Base-by-base conservation (phyloP, 2,113 vertebrate genomes). In the Notiomystis cincta region DNA sequence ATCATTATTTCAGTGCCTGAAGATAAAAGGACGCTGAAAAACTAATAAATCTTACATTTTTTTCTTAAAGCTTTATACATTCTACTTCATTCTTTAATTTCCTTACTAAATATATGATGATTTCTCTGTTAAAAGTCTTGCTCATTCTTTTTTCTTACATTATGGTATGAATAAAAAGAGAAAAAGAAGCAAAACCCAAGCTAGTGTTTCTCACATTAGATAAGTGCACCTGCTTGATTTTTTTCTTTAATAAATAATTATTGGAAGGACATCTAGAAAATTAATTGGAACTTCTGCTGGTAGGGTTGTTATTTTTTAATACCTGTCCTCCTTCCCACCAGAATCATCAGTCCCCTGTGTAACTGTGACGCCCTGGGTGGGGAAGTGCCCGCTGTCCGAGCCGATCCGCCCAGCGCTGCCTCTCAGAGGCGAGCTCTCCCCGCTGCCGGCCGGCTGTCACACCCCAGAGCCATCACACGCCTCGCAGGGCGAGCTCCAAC, bases 401-500 rank as follows among this genome's bases (percentile, higher is more conserved):
- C 61, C 67, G 62, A 48, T 96, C 90, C 94, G 93, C 85, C 54
- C 86, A 64, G 18, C 21, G 58, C 33, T 64, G 89, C 95, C 35
- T 79, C 45, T 92, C 89, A 89, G 89, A 90, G 90, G 82, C 5
- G 6, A 84, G 70, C 77, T 61, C 51, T 89, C 7, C 11, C 42
- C 69, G 56, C 50, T 78, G 48, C 84, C 75, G 89, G 56, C 38
- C 66, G 91, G 56, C 87, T 87, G 75, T 87, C 66, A 65, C 78
- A 58, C 90, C 67, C 50, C 91, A 84, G 83, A 87, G 47, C 62
- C 53, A 76, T 98, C 97, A 96, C 96, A 96, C 16, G 27, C 25
- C 23, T 97, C 97, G 89, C 87, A 64, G 82, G 93, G 80, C 3
- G 15, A 76, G 54, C 69, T 75, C 50, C 15, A 18, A 87, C 62